Percentiles rank a stretch among this genome's conserved stretches.
Evolutionary conservation across 2,888 invertebrate species (phyloP).

Genomic region (Conomelus anceps): DNA sequence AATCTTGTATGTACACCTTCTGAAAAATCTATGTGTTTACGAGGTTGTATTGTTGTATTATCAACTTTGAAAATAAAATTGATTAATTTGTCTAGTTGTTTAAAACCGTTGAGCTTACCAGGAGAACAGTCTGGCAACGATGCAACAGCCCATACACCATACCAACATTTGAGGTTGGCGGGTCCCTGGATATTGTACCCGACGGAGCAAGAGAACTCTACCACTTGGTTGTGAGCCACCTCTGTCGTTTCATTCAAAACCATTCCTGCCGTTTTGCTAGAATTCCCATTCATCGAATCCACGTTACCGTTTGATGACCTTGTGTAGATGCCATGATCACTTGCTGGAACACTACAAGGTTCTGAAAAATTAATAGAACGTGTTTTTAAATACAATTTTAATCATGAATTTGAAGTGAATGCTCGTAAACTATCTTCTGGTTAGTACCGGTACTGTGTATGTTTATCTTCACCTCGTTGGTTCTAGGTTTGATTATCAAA

Average conservation of each 20-base stretch:
- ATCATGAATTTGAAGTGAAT: no score
- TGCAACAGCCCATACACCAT: constrained; percentile 74
- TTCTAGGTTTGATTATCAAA: no score
- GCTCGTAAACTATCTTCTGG: no score
- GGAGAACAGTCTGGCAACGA: constrained; percentile 70
- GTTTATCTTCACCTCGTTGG: no score
- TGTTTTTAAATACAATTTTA: no score
- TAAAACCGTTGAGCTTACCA: constrained; percentile 47
- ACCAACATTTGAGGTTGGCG: constrained; percentile 66
- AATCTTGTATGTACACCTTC: no score
- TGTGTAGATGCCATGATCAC: constrained; percentile 58
- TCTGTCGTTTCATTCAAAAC: constrained; percentile 41
- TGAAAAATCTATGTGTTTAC: no score
- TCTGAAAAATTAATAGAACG: constrained; percentile 48
- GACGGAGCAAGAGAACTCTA: constrained; percentile 67
- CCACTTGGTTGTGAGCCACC: constrained; percentile 61
- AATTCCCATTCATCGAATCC: background rate
- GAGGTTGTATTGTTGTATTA: no score
- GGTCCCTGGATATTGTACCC: constrained; percentile 59
- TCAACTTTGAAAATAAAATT: no score
- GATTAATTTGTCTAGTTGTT: no score
- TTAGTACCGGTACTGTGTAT: no score
- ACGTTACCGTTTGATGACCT: constrained; percentile 25
- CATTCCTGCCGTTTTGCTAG: constrained; percentile 26
- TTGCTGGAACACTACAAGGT: constrained; percentile 62